phyloP scores from a whole-genome alignment of 1,140 invertebrate genomes.

The Chironomus striatipennis region DNA sequence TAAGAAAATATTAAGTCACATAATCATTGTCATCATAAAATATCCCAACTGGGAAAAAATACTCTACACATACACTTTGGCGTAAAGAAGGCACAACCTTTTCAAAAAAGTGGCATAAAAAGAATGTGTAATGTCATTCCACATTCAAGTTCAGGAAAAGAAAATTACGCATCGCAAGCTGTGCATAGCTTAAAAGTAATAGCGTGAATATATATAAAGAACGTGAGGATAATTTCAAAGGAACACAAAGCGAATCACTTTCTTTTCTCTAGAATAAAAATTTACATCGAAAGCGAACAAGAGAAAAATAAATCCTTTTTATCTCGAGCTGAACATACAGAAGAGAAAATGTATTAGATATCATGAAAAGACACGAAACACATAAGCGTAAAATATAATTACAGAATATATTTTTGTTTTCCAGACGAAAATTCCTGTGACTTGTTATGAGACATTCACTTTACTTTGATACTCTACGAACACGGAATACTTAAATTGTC shows the following conservation, averaged over 20 bases:
- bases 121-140: neutral
- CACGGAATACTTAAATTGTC: neutral
- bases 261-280: neutral
- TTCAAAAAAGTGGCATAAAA: neutral
- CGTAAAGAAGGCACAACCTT: no score
- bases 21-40: no score
- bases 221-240: constrained; percentile 2
- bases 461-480: constrained; percentile 10
- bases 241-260: neutral
- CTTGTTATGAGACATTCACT: neutral
- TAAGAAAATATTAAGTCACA: no score
- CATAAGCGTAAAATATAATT: constrained; percentile 14
- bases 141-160: constrained; percentile 7
- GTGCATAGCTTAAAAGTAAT: constrained; percentile 6
- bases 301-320: constrained; percentile 3
- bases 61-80: no score
- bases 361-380: constrained; percentile 1
- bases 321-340: neutral
- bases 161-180: constrained; percentile 7
- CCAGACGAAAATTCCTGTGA: no score
- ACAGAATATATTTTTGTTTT: neutral
- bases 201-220: constrained; percentile 13
- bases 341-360: no score
- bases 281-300: neutral
- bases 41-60: no score